Conservation (phyloP, 2,888 invertebrate species). For the Spatulosminthurus flaviceps region DNA sequence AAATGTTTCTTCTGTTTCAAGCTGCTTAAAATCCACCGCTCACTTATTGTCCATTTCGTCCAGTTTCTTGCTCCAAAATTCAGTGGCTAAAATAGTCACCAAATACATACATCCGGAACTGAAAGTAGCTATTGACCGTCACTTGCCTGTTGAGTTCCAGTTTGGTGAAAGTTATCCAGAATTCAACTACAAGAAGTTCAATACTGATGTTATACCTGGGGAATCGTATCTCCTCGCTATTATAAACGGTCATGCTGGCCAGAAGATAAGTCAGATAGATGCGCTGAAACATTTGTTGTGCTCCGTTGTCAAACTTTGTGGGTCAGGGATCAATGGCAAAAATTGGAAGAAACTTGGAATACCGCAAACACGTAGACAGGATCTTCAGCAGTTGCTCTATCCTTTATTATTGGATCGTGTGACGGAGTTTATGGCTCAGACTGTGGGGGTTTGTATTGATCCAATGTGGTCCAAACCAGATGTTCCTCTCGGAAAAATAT, state of each 20-base stretch:
- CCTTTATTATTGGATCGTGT: constrained; percentile 60
- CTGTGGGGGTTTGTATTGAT: constrained; percentile 58
- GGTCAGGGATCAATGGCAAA: constrained; percentile 64
- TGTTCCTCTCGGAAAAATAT: constrained; percentile 43
- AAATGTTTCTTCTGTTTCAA: neutral
- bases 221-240: constrained; percentile 84
- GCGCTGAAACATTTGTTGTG: constrained; percentile 75
- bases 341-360: constrained; percentile 60
- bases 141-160: constrained; percentile 55
- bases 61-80: constrained; percentile 59
- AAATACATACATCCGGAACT: constrained; percentile 57
- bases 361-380: constrained; percentile 51
- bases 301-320: constrained; percentile 72
- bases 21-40: constrained; percentile 46
- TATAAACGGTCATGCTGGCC: constrained; percentile 71
- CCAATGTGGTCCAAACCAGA: constrained; percentile 58
- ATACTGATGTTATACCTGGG: constrained; percentile 78
- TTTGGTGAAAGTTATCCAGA: constrained; percentile 58
- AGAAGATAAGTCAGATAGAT: constrained; percentile 60
- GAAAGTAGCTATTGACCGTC: constrained; percentile 55
- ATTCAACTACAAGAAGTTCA: constrained; percentile 54
- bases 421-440: constrained; percentile 59
- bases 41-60: constrained; percentile 59
- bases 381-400: constrained; percentile 53
- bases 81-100: constrained; percentile 55